Evolutionary conservation across 1,140 invertebrate species (phyloP), one percentile per base, ranked within the genome.

Genomic region (Dreissena polymorpha): DNA sequence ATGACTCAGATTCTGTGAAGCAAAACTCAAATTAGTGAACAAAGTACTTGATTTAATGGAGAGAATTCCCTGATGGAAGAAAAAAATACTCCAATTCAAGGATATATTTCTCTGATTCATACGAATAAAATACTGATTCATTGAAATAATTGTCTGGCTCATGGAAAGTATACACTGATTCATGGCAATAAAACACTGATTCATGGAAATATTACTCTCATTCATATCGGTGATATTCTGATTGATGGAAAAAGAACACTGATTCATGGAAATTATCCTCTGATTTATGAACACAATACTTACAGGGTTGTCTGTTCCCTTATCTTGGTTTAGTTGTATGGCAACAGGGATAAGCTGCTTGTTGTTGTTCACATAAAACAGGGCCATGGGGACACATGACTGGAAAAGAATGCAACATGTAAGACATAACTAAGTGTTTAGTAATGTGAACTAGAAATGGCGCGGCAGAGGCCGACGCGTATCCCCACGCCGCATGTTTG

Each of bases 321-420:
- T 92, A 65, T 93, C 68, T 84, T 94, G 94, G 77, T 91, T 91
- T 18, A 94, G 86, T 80, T 94, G 94, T 63, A 94, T 94, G 1
- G 94, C 93, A 49, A 94, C 89, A 10, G 94, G 94, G 51, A 93
- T 84, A 21, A 94, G 84, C 14, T 93, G 88, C 64, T 91, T 90
- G 39, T 94, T 89, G n/a, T 84, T 86, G 68, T 91, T 91, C 13
- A 94, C 79, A 72, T 92, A 93, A 86, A 94, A 94, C 51, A 94
- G 86, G 0, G 91, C 94, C 14, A 94, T 89, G 16, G 94, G 94
- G 77, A 90, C 84, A 81, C 93, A 93, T 14, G 94, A n/a, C 93
- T 94, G 87, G 14, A 89, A 87, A 76, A 73, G 39, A 10, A 70
- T n/a, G 39, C 8, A 2, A 8, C 39, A 39, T 39, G 39, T 39